Percentiles rank a stretch among this genome's conserved stretches.
Evolutionary conservation across 2,797 vertebrate species (phyloP).

Genomic region (Crenichthys baileyi): DNA sequence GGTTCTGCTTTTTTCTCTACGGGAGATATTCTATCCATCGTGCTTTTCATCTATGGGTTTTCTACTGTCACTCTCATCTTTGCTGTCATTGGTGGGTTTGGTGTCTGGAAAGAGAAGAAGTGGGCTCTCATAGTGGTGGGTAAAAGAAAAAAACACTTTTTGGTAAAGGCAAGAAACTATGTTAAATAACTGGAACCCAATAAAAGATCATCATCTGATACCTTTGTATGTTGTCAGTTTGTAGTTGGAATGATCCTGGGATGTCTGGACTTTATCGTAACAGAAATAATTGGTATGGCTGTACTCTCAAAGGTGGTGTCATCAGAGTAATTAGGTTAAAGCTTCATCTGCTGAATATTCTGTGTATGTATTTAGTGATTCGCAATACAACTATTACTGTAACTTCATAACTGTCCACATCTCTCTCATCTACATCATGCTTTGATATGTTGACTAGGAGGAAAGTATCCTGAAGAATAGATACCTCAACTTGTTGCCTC

Average conservation of each 20-base stretch:
- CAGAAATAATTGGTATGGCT: not conserved
- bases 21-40: not conserved
- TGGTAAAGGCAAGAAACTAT: not conserved
- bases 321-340: not conserved
- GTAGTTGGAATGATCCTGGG: constrained; percentile 54
- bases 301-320: constrained; percentile 7
- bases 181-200: too few species aligned
- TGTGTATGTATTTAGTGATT: not conserved
- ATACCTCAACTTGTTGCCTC: not conserved
- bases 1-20: constrained; percentile 10
- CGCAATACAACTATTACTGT: not conserved
- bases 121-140: constrained; percentile 64
- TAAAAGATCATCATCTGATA: not conserved
- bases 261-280: constrained; percentile 18
- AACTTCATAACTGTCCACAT: not conserved
- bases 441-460: not conserved
- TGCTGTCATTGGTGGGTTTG: constrained; percentile 42
- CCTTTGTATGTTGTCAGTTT: constrained; percentile 48
- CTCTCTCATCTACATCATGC: not conserved
- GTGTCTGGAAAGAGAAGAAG: constrained; percentile 53
- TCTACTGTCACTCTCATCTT: constrained; percentile 36
- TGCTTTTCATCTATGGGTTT: constrained; percentile 33
- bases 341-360: not conserved
- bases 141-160: not conserved
- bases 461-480: fast-evolving